Conservation (phyloP, 2,797 vertebrate species). For the Tinamus major region DNA sequence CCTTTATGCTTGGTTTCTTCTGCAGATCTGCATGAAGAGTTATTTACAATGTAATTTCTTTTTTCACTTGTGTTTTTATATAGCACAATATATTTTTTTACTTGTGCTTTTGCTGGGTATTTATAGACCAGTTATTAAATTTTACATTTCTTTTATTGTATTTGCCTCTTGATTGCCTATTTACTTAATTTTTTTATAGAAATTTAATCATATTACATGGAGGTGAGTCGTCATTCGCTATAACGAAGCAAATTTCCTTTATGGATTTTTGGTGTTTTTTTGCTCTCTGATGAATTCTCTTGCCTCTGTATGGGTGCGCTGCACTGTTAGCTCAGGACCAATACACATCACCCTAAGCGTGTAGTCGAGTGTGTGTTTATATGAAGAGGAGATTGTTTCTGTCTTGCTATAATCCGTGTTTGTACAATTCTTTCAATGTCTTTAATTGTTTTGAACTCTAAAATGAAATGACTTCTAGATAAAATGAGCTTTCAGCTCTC, state of each 20-base stretch:
- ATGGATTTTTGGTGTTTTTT: conserved; percentile 7
- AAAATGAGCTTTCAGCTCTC: conserved; percentile 81
- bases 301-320: background rate
- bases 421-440: conserved; percentile 69
- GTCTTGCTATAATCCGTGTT: conserved; percentile 59
- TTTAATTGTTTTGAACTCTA: conserved; percentile 75
- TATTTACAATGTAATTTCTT: background rate
- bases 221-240: background rate
- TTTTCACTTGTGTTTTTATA: too few species aligned
- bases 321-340: conserved; percentile 29
- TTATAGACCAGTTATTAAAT: background rate
- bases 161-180: background rate
- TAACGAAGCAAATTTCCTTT: background rate
- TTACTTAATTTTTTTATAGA: background rate
- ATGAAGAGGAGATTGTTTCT: conserved; percentile 63
- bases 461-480: conserved; percentile 71
- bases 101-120: background rate
- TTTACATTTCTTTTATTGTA: background rate
- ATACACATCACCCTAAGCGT: background rate
- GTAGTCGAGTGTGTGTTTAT: conserved; percentile 46
- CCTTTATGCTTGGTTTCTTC: background rate
- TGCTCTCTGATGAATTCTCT: background rate
- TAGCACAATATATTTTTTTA: background rate
- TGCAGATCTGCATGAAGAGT: background rate
- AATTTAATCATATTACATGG: background rate